These are phyloP conservation scores for Apogon hyalosoma DNA, from an alignment of 2,797 vertebrate species.

Conservation along the genomic window DNA sequence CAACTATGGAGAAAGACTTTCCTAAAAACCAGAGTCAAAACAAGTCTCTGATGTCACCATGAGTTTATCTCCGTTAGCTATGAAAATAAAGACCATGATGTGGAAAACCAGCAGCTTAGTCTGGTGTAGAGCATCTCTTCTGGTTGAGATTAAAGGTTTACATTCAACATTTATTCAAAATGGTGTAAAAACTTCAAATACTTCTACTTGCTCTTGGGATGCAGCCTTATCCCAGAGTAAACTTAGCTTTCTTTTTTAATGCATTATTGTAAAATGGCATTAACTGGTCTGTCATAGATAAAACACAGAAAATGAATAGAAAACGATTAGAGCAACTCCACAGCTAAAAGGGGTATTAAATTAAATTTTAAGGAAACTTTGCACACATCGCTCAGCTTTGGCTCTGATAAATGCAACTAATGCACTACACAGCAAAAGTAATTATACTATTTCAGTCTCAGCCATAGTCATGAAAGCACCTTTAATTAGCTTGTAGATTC, in stretches of 20 bases:
- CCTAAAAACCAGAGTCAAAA: conserved; percentile 31
- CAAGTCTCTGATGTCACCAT: conserved; percentile 23
- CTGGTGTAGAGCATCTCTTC: background rate
- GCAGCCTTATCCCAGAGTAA: conserved; percentile 4
- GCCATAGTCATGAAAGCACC: conserved; percentile 28
- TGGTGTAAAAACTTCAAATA: conserved; percentile 3
- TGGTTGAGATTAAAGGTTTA: conserved; percentile 19
- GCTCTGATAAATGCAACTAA: conserved; percentile 56
- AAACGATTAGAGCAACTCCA: conserved; percentile 44
- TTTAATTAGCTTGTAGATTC: conserved; percentile 42
- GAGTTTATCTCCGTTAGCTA: conserved; percentile 20
- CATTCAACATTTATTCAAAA: too few relatives aligned
- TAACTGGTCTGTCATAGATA: conserved; percentile 21
- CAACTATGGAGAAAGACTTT: conserved; percentile 30
- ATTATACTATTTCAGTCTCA: conserved; percentile 52
- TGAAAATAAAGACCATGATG: conserved; percentile 23
- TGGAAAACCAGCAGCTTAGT: conserved; percentile 7
- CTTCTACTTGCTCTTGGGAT: conserved; percentile 15
- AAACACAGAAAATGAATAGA: conserved; percentile 28
- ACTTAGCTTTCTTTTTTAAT: conserved; percentile 35
- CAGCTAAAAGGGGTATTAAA: conserved; percentile 50
- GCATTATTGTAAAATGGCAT: conserved; percentile 48
- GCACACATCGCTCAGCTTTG: conserved; percentile 33
- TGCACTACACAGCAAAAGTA: conserved; percentile 39
- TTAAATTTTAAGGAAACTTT: conserved; percentile 49